phyloP scores from a whole-genome alignment of 2,113 vertebrate genomes.

The Tragelaphus imberbis region DNA sequence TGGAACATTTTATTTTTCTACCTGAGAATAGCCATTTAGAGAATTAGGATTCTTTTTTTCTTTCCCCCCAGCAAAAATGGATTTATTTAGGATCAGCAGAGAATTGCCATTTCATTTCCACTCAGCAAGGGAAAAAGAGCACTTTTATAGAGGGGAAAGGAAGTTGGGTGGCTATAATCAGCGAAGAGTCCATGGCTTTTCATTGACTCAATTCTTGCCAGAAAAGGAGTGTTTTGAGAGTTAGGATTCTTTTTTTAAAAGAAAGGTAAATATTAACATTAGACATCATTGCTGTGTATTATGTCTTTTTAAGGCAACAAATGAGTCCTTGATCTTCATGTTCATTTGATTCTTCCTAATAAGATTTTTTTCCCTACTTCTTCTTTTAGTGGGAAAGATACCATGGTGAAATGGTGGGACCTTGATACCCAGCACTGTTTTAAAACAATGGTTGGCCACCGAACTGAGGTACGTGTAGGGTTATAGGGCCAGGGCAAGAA shows the following conservation, averaged over 20 bases:
- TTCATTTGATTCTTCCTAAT: neutral
- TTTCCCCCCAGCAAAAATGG: neutral
- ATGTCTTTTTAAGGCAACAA: neutral
- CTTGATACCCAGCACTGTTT: slow-evolving; percentile 98
- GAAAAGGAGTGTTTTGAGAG: neutral
- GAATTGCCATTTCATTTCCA: neutral
- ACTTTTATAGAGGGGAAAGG: neutral
- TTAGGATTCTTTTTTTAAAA: neutral
- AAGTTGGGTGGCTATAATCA: neutral
- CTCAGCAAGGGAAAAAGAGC: neutral
- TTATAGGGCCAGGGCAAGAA: neutral
- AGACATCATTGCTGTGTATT: neutral
- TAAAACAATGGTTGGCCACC: slow-evolving; percentile 95
- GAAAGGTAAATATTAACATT: neutral
- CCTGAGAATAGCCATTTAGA: neutral
- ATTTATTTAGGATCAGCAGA: neutral
- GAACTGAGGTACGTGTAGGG: slow-evolving; percentile 86
- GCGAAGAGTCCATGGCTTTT: neutral
- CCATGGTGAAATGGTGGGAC: slow-evolving; percentile 98
- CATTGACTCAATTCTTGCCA: neutral
- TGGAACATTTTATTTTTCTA: neutral
- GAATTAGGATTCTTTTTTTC: neutral
- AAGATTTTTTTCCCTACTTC: neutral
- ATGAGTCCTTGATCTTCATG: neutral
- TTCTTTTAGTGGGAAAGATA: slow-evolving; percentile 91